Evolutionary conservation across 1,140 invertebrate species (phyloP).

Genomic region (Pygmarrhopalites habei): DNA sequence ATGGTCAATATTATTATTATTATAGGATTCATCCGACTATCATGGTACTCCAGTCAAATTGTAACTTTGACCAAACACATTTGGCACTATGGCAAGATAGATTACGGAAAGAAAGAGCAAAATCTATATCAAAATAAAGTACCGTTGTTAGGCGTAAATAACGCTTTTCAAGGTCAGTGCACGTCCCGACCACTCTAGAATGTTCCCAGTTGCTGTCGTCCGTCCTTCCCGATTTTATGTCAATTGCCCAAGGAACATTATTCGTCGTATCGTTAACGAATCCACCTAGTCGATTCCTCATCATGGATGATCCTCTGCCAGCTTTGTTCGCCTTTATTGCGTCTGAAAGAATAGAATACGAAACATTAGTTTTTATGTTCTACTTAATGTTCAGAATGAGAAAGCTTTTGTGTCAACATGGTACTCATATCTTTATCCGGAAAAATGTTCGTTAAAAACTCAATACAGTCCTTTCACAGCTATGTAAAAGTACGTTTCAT

Average conservation of each 20-base stretch:
- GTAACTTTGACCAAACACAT: too few relatives aligned
- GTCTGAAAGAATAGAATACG: slow-evolving; percentile 6
- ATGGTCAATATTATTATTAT: too few relatives aligned
- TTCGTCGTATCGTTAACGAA: slow-evolving; percentile 19
- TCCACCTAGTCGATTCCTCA: slow-evolving; percentile 37
- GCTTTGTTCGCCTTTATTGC: slow-evolving; percentile 49
- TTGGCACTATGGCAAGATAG: too few relatives aligned
- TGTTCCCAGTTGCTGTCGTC: slow-evolving; percentile 23
- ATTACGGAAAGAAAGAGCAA: background rate
- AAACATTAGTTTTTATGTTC: too few relatives aligned
- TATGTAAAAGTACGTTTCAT: too few relatives aligned
- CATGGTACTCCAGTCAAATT: too few relatives aligned
- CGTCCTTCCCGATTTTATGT: slow-evolving; percentile 56
- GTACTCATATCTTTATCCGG: too few relatives aligned
- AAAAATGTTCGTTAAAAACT: too few relatives aligned
- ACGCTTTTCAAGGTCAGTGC: slow-evolving; percentile 84
- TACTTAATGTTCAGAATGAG: too few relatives aligned
- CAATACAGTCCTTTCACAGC: too few relatives aligned
- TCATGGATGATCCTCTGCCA: background rate
- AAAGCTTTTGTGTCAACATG: slow-evolving; percentile 13
- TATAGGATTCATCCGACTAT: background rate
- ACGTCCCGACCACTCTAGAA: slow-evolving; percentile 72
- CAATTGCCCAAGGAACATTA: slow-evolving; percentile 46
- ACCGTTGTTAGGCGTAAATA: slow-evolving; percentile 86
- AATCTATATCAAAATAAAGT: slow-evolving; percentile 41